Evolutionary conservation across 1,140 invertebrate genomes (phyloP), one percentile per base, ranked within the genome.

Genomic region (Apis florea): DNA sequence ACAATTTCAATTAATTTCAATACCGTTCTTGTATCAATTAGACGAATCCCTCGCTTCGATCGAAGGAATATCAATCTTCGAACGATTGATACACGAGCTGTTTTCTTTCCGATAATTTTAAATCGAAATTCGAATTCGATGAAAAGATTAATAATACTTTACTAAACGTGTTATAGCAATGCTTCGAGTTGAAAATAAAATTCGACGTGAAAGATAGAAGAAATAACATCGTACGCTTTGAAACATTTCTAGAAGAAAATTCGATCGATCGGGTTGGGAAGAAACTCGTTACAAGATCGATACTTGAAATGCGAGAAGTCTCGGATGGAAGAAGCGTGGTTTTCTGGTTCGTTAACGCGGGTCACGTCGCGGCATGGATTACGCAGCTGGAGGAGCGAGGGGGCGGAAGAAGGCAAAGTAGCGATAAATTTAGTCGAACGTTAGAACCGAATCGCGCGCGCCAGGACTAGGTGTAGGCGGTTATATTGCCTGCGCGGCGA

Each of bases 381-480:
- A 81, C 79, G 79, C 79, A 81, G 79, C 63, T 40, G 83, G 51
- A 71, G 66, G 82, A 63, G 53, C 64, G 67, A 71, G 77, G 68
- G 76, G 79, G 76, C 74, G 83, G 80, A 83, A 75, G 77, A 76
- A 59, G 74, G 76, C 80, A 83, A 79, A 85, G 79, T 74, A 59
- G 83, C 83, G 85, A 88, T 88, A 88, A 88, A 88, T 88, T 88
- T 87, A 82, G 83, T 82, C 67, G 79, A 87, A 87, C 85, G 79
- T 73, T 84, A 83, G 79, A 88, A 78, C 85, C 83, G 85, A 88
- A 87, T 87, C 78, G 82, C 76, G 85, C 83, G 85, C 83, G 83
- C 85, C 78, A 83, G 86, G 79, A 74, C 75, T 85, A 81, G 77
- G 79, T 87, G 85, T 85, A 88, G 85, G 86, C 79, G 86, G 51